Evolutionary conservation across 1,140 invertebrate genomes (phyloP), one percentile per base, ranked within the genome.

Genomic region (Trichonephila inaurata): DNA sequence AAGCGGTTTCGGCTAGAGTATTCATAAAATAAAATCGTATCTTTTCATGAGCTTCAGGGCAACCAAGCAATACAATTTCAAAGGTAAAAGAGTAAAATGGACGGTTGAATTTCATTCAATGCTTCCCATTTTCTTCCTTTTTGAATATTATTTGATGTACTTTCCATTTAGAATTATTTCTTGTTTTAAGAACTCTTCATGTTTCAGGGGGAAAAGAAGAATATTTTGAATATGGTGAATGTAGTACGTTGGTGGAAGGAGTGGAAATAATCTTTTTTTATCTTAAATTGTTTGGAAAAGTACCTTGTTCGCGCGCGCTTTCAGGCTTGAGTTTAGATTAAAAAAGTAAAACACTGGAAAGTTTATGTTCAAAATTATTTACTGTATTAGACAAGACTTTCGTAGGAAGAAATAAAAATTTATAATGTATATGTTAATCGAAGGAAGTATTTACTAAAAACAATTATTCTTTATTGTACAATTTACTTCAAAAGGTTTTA

Each of bases 141-240:
- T 51, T 85, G 82, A 85, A 85, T 61, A 61, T 85, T 85, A 61
- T 85, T 85, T 85, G 51, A 85, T 85, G 51, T 51, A 85, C 44
- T 85, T 85, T 85, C 82, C 44, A 61, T 60, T 85, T 85, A 61
- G 60, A 85, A 85, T 85, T 85, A 28, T 51, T 85, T 85, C 44
- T 77, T 58, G 82, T 60, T 85, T 85, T 85, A 58, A 58, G 40
- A 85, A 24, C 82, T 85, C 40, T 85, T 58, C 44, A 85, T 14
- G 19, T 33, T 81, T 81, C 40, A 8, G 28, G 18, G 72, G 72
- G 72, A 4, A n/a, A 28, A 24, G 24, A 72, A 72, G 28, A 72
- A 72, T 33, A 72, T 51, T 51, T 51, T 8, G 7, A 51, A 10
- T 51, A 12, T 51, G 51, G 10, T 51, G 51, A 51, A 10, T 12